phyloP scores from a whole-genome alignment of 2,888 invertebrate genomes.

The Thymelicus acteon region DNA sequence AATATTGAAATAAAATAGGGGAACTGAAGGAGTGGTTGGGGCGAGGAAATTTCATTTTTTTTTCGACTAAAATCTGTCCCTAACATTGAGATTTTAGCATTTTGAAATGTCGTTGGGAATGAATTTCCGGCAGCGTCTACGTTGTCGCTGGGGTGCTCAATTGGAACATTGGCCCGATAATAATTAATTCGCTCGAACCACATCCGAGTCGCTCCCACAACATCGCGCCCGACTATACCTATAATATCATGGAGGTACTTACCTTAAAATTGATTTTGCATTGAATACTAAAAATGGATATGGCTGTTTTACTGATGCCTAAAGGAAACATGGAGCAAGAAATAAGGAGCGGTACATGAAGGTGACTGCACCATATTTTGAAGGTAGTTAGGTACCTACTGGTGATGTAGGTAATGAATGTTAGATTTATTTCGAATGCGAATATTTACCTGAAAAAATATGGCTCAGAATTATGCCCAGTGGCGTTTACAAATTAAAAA shows the following conservation, averaged over 20 bases:
- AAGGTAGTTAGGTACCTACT: no score
- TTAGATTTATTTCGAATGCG: no score
- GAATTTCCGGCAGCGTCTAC: slow-evolving; percentile 72
- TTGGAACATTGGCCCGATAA: slow-evolving; percentile 81
- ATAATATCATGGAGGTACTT: not conserved
- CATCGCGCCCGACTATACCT: not conserved
- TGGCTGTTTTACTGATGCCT: not conserved
- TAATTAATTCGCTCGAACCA: slow-evolving; percentile 72
- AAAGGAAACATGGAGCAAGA: no score
- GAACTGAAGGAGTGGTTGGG: slow-evolving; percentile 37
- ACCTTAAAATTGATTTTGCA: slow-evolving; percentile 6
- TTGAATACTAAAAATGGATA: slow-evolving; percentile 5
- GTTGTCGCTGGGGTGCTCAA: slow-evolving; percentile 63
- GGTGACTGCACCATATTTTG: no score
- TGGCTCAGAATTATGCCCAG: no score
- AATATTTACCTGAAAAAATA: no score
- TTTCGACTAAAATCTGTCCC: no score
- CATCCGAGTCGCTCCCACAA: slow-evolving; percentile 47
- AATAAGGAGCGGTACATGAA: no score
- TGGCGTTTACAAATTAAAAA: no score
- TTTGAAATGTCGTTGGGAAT: slow-evolving; percentile 78
- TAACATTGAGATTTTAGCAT: slow-evolving; percentile 58
- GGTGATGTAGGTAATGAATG: no score
- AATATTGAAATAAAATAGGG: not conserved
- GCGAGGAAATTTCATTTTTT: slow-evolving; percentile 71